A percentile compares a stretch with the other conserved stretches of the same genome.
phyloP scores from a whole-genome alignment of 2,797 vertebrate species.

The Enteromius radiatus region DNA sequence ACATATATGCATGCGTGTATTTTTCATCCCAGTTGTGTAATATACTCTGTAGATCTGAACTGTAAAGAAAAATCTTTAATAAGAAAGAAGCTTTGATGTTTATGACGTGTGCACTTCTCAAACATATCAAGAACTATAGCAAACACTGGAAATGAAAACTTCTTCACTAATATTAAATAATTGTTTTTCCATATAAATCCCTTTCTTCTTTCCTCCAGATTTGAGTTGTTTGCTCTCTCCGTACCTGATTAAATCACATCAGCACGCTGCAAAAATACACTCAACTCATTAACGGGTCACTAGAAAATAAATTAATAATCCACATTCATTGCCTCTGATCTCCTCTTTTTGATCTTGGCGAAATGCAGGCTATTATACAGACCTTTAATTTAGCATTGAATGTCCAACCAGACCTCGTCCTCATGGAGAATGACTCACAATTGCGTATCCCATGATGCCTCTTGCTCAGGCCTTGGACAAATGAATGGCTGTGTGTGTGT shows the following conservation, averaged over 20 bases:
- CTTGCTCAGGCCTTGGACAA: neutral
- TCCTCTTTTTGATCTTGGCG: constrained; percentile 27
- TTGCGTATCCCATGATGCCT: neutral
- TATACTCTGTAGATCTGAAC: too few relatives aligned
- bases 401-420: constrained; percentile 31
- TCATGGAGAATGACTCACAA: neutral
- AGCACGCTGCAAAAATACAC: neutral
- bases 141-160: neutral
- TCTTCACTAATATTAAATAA: neutral
- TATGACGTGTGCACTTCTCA: neutral
- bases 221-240: neutral
- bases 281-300: constrained; percentile 46
- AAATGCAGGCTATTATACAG: constrained; percentile 27
- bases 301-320: constrained; percentile 38
- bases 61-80: neutral
- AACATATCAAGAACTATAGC: neutral
- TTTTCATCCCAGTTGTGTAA: too few relatives aligned
- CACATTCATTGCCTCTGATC: constrained; percentile 47
- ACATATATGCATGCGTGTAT: neutral
- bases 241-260: constrained; percentile 6
- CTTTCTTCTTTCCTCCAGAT: neutral
- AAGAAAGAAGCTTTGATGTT: neutral
- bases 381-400: constrained; percentile 52
- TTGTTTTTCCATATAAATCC: neutral
- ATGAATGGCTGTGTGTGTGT: neutral